phyloP scores from a whole-genome alignment of 2,113 vertebrate species.

The Pseudopodoces humilis region DNA sequence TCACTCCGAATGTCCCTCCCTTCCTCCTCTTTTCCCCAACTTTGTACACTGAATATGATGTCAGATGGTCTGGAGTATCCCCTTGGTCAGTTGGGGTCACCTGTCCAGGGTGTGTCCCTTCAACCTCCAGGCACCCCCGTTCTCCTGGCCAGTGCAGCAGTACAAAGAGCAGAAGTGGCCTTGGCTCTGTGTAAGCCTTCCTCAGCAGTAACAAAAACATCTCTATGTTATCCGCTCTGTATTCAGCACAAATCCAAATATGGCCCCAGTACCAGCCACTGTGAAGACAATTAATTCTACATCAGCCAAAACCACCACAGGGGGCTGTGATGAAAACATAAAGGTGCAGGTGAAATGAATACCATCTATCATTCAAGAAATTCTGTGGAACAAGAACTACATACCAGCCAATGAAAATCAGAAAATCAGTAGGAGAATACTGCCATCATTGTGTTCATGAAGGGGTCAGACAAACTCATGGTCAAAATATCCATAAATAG shows the following conservation, averaged over 20 bases:
- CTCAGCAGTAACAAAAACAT: not conserved
- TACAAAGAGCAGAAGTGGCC: not conserved
- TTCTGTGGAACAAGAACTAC: not conserved
- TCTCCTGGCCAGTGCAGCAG: accelerated
- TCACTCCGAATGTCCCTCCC: not conserved
- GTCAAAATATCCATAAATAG: not conserved
- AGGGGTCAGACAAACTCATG: not conserved
- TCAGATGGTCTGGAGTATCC: not conserved
- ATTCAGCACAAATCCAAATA: not conserved
- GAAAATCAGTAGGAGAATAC: not conserved
- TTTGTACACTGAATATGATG: not conserved
- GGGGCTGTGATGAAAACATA: not conserved
- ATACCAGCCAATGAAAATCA: not conserved
- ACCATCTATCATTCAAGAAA: not conserved
- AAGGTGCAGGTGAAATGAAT: not conserved
- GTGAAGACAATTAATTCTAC: not conserved
- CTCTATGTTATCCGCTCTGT: not conserved
- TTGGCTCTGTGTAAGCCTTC: not conserved
- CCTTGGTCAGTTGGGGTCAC: not conserved
- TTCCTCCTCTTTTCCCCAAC: not conserved
- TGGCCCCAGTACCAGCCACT: not conserved
- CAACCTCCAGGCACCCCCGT: not conserved
- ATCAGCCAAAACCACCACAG: not conserved
- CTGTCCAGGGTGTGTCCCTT: not conserved
- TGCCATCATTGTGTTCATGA: not conserved